Base-by-base conservation (phyloP, 2,797 vertebrate species). In the Odontamblyopus lacepedii region DNA sequence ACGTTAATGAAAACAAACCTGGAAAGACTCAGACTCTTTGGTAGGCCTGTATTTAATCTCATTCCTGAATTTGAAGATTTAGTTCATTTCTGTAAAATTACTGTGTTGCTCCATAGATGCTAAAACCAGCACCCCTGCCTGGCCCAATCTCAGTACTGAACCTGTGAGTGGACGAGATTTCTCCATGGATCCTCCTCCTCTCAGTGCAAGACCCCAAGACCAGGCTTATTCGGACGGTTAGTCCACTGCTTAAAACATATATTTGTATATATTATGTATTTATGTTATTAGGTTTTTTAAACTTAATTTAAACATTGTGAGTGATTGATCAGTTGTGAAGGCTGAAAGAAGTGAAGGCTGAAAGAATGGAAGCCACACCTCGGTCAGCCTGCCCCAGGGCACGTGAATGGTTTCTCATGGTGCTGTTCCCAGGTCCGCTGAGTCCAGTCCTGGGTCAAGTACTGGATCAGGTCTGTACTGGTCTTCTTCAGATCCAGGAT, bases 11-110 rank as follows among this genome's bases (percentile, higher is more conserved):
- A 71, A 78, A 91, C 84, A 6, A 82, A 95, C 5, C 80, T 92
- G 59, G 92, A 96, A 74, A 90, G 92, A 0, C 84, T 98, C 38
- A 75, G 74, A 62, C 93, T 98, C 69, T 95, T 97, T 23, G 97
- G 97, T 98, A 84, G 91, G 93, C 71, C 35, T 2, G 16, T 44
- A 1, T 6, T 15, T 57, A 8, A 26, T 26, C 8, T 57, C 55
- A 48, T 48, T 48, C 44, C 15, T 15, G 44, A 48, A 15, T 48
- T 48, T 48, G 44, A 48, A 15, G 12, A 48, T 15, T 48, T 3
- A 48, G 4, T 13, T 48, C 7, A 48, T 44, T 44, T 12, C 12
- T 13, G 7, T 9, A 53, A 53, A 19, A 53, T 53, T 6, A 18
- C 6, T 23, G 19, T 55, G 55, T 26, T 11, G 55, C 55, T 57